phyloP scores from a whole-genome alignment of 64 coral and sea anemone genomes.

The Pachyseris speciosa region DNA sequence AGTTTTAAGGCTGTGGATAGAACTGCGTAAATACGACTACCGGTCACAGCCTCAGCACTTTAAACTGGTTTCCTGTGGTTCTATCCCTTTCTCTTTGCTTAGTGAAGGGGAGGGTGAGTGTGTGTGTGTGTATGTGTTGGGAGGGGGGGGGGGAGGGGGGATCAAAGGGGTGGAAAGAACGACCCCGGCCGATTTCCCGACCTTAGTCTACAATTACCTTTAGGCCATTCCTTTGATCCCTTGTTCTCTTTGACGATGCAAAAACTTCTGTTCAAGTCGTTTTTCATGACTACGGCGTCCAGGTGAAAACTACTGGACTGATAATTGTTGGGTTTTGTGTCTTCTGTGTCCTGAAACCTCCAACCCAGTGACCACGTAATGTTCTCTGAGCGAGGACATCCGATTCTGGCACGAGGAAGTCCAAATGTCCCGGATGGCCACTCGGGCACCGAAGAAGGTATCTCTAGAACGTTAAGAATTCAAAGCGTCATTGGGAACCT shows the following conservation, averaged over 20 bases:
- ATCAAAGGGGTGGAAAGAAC: background rate
- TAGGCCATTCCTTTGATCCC: background rate
- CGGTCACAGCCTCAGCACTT: too few relatives aligned
- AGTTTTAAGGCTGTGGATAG: too few relatives aligned
- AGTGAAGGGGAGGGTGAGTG: too few relatives aligned
- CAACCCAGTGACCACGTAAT: slow-evolving; percentile 35
- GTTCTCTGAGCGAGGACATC: slow-evolving; percentile 20
- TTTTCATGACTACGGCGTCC: slow-evolving; percentile 4
- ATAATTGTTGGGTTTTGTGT: background rate
- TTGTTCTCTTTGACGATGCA: slow-evolving; percentile 11
- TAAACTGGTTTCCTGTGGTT: too few relatives aligned
- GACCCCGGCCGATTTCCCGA: too few relatives aligned
- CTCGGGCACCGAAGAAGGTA: background rate
- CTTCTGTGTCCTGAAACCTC: slow-evolving; percentile 67
- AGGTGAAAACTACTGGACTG: slow-evolving; percentile 16
- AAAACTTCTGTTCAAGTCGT: slow-evolving; percentile 34
- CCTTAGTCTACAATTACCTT: background rate
- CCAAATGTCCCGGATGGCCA: slow-evolving; percentile 58
- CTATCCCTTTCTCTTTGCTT: too few relatives aligned
- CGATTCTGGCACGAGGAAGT: slow-evolving; percentile 13
- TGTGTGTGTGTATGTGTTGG: too few relatives aligned
- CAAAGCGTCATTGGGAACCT: background rate
- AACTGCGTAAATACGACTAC: too few relatives aligned
- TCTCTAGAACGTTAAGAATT: background rate
- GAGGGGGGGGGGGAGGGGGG: too few relatives aligned